These are phyloP conservation scores for Ichneumon xanthorius DNA, from an alignment of 2,888 invertebrate genomes.

Conservation along the genomic window DNA sequence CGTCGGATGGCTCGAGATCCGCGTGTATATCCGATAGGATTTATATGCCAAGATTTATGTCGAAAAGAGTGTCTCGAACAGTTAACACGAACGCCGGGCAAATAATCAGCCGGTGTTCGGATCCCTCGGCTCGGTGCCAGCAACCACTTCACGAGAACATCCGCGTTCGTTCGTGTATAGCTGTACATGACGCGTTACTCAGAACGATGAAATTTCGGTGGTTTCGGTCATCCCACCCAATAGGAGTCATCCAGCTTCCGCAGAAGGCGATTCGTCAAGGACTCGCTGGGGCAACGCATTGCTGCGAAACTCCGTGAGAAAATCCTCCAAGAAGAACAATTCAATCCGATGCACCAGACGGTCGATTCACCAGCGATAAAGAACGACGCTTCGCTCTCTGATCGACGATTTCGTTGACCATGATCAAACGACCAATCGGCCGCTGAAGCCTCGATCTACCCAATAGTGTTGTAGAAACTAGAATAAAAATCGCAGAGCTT, in stretches of 20 bases:
- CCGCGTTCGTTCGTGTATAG: conserved; percentile 31
- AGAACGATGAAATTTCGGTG: conserved; percentile 8
- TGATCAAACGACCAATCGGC: no score
- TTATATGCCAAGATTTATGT: conserved; percentile 5
- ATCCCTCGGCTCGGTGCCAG: conserved; percentile 54
- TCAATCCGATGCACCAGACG: no score
- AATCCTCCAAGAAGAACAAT: no score
- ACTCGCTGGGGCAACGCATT: not conserved
- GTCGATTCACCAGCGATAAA: no score
- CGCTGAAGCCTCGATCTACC: no score
- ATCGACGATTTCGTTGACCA: no score
- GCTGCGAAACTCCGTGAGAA: not conserved
- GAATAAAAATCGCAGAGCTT: no score
- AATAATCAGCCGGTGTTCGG: conserved; percentile 54
- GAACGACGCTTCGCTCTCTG: no score
- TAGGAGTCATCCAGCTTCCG: not conserved
- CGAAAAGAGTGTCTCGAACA: conserved; percentile 6
- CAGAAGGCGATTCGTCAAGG: not conserved
- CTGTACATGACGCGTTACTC: conserved; percentile 30
- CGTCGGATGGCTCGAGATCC: not conserved
- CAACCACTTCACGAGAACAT: conserved; percentile 46
- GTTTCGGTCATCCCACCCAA: not conserved
- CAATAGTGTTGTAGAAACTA: no score
- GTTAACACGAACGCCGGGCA: conserved; percentile 50
- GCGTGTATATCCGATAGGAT: not conserved